These are phyloP conservation scores for Puma concolor DNA, from an alignment of 2,113 vertebrate genomes.

Conservation along the genomic window DNA sequence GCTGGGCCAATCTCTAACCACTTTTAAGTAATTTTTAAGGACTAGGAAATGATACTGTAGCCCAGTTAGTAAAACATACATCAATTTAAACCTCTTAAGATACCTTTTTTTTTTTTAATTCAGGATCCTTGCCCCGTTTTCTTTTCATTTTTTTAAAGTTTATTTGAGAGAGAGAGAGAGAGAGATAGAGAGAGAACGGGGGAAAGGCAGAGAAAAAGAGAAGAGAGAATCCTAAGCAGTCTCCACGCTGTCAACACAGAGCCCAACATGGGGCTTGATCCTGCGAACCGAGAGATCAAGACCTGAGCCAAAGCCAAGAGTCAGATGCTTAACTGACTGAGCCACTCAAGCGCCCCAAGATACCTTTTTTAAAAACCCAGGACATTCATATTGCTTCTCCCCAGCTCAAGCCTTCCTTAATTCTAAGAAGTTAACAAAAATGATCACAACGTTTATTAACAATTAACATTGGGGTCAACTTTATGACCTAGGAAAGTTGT, in stretches of 20 bases:
- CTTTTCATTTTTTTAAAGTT: no score
- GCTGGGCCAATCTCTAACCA: background rate
- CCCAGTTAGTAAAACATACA: background rate
- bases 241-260: no score
- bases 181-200: no score
- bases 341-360: background rate
- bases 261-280: no score
- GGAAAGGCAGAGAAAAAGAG: no score
- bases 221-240: no score
- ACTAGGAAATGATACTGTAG: background rate
- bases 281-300: no score
- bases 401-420: background rate
- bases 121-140: no score
- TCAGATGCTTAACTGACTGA: no score
- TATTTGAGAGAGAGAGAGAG: no score
- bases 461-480: background rate
- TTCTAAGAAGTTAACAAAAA: slow-evolving; percentile 3
- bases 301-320: no score
- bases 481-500: background rate
- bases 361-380: background rate
- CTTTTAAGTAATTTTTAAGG: background rate
- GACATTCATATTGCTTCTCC: background rate
- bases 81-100: background rate
- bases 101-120: background rate
- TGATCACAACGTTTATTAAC: background rate